Percentiles rank a stretch among this genome's conserved stretches.
Conservation (phyloP, 1,140 invertebrate species). For the Temnothorax longispinosus region DNA sequence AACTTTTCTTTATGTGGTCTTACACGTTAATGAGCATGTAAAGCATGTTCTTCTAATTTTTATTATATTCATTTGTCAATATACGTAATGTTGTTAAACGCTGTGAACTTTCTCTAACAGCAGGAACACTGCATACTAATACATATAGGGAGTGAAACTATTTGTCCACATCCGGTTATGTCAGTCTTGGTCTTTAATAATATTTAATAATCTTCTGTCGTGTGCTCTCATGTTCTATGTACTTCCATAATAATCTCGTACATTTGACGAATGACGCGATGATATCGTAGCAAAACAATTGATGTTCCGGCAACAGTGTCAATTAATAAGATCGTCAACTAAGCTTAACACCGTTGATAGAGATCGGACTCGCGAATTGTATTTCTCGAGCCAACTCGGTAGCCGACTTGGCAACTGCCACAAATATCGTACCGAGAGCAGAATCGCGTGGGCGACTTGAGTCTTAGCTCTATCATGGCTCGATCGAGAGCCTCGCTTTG, state of each 20-base stretch:
- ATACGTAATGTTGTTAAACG: conserved; percentile 4
- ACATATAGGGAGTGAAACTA: conserved; percentile 34
- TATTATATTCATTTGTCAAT: not conserved
- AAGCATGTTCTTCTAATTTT: conserved; percentile 11
- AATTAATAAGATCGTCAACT: conserved; percentile 58
- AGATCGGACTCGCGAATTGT: conserved; percentile 43
- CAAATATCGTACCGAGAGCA: conserved; percentile 25
- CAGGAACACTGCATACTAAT: not conserved
- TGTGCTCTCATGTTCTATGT: not conserved
- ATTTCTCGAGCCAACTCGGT: conserved; percentile 59
- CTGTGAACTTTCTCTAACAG: conserved; percentile 24
- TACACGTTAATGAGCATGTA: not conserved
- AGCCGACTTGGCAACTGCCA: conserved; percentile 55
- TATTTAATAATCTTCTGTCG: conserved; percentile 22
- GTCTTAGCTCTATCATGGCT: conserved; percentile 56
- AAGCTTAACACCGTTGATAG: conserved; percentile 37
- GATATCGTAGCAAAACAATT: conserved; percentile 45
- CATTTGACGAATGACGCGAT: conserved; percentile 30
- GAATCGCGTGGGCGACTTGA: conserved; percentile 63
- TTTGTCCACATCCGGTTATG: conserved; percentile 32
- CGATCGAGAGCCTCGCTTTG: conserved; percentile 51
- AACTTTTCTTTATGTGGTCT: not conserved
- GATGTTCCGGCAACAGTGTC: conserved; percentile 36
- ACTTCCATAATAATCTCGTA: conserved; percentile 8
- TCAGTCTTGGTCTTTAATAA: not conserved